Evolutionary conservation across 2,888 invertebrate genomes (phyloP).

Genomic region (Lysandra coridon): DNA sequence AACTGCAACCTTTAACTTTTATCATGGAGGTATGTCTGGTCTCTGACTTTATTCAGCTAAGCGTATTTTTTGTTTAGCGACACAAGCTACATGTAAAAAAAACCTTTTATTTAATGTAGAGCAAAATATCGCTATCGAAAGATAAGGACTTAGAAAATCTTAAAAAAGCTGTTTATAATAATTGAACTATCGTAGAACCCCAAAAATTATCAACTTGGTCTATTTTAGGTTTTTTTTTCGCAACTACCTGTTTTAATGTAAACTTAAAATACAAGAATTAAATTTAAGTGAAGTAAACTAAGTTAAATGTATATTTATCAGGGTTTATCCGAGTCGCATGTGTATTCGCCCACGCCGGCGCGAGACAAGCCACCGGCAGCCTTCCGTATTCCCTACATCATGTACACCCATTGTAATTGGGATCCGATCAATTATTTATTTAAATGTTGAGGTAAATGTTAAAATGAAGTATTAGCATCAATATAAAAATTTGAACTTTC

Average conservation of each 20-base stretch:
- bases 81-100: no score
- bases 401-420: slow-evolving; percentile 33
- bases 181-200: no score
- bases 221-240: no score
- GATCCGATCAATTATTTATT: slow-evolving; percentile 27
- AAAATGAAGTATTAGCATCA: not conserved
- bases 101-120: no score
- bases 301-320: slow-evolving; percentile 38
- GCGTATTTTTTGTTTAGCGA: no score
- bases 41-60: not conserved
- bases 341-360: slow-evolving; percentile 60
- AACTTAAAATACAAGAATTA: not conserved
- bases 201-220: no score
- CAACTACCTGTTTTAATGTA: no score
- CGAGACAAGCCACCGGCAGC: slow-evolving; percentile 57
- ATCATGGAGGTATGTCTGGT: no score
- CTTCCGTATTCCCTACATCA: slow-evolving; percentile 40
- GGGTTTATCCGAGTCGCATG: slow-evolving; percentile 37
- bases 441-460: not conserved
- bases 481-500: not conserved
- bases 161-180: no score
- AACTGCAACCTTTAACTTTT: not conserved
- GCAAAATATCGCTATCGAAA: no score
- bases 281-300: not conserved
- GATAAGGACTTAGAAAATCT: no score